These are phyloP conservation scores for Micromesistius poutassou DNA, from an alignment of 2,797 vertebrate species.

Conservation along the genomic window DNA sequence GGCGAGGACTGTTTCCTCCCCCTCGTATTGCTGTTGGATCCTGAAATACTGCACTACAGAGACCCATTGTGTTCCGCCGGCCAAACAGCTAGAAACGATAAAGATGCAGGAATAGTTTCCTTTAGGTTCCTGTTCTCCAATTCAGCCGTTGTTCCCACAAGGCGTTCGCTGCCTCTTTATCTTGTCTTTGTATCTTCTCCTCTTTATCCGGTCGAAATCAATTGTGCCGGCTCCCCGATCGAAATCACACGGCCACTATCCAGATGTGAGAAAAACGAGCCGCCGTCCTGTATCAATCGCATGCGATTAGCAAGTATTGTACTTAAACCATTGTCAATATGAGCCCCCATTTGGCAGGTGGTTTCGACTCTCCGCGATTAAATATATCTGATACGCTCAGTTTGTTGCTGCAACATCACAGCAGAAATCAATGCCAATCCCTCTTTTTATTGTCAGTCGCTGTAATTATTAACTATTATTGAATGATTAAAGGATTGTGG, in stretches of 20 bases:
- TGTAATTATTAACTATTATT: constrained; percentile 29
- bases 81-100: constrained; percentile 25
- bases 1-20: neutral
- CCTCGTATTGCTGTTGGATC: constrained; percentile 5
- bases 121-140: constrained; percentile 33
- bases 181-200: neutral
- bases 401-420: constrained; percentile 3
- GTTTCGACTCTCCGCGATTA: constrained; percentile 36
- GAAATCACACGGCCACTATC: neutral
- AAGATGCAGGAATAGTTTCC: constrained; percentile 8
- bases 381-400: constrained; percentile 23
- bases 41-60: constrained; percentile 46
- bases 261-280: neutral
- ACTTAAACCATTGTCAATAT: constrained; percentile 36
- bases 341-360: constrained; percentile 41
- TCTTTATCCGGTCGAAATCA: neutral
- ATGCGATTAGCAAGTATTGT: constrained; percentile 40
- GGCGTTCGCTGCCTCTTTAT: constrained; percentile 5
- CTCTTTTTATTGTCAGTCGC: neutral
- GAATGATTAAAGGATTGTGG: neutral
- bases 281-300: neutral
- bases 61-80: constrained; percentile 36
- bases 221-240: neutral
- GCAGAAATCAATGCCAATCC: constrained; percentile 21
- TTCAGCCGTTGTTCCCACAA: constrained; percentile 24